These are phyloP conservation scores for Leptobrachium leishanense DNA, from an alignment of 2,113 vertebrate genomes.

Conservation along the genomic window DNA sequence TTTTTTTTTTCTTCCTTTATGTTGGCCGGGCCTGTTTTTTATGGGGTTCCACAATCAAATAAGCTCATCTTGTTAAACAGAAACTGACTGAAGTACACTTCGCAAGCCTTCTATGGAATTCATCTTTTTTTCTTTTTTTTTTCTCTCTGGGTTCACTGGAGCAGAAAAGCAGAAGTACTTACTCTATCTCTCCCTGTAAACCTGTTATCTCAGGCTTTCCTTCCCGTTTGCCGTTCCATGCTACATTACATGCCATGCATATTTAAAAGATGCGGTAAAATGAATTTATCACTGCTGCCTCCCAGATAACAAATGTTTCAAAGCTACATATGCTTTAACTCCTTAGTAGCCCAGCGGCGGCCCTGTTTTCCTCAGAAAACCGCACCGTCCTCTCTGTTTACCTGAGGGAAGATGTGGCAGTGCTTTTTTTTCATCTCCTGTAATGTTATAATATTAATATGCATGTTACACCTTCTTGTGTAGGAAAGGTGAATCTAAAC, in stretches of 20 bases:
- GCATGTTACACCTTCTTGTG: too few species aligned
- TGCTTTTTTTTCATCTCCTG: not conserved
- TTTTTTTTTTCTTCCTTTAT: not conserved
- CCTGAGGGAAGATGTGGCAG: not conserved
- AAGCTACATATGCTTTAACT: constrained; percentile 45
- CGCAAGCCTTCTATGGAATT: constrained; percentile 41
- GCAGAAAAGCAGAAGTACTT: constrained; percentile 51
- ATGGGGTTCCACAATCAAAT: constrained; percentile 34
- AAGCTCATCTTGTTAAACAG: constrained; percentile 49
- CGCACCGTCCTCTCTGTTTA: not conserved
- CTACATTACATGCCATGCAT: constrained; percentile 51
- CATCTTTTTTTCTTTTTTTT: constrained; percentile 9
- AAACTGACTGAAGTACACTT: constrained; percentile 44
- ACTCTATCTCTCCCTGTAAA: constrained; percentile 48
- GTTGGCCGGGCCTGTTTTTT: constrained; percentile 16
- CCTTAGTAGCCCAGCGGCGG: constrained; percentile 19
- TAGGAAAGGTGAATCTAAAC: too few species aligned
- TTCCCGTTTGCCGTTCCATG: constrained; percentile 49
- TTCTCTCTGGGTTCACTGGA: constrained; percentile 44
- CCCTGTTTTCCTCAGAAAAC: not conserved
- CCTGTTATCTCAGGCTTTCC: constrained; percentile 45
- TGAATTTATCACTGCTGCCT: constrained; percentile 48
- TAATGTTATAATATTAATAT: too few species aligned
- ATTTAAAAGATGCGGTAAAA: constrained; percentile 50
- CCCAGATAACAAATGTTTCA: constrained; percentile 46